Conservation (phyloP, 92 coral and sea anemone genomes). For the Phenganax stokvisi region DNA sequence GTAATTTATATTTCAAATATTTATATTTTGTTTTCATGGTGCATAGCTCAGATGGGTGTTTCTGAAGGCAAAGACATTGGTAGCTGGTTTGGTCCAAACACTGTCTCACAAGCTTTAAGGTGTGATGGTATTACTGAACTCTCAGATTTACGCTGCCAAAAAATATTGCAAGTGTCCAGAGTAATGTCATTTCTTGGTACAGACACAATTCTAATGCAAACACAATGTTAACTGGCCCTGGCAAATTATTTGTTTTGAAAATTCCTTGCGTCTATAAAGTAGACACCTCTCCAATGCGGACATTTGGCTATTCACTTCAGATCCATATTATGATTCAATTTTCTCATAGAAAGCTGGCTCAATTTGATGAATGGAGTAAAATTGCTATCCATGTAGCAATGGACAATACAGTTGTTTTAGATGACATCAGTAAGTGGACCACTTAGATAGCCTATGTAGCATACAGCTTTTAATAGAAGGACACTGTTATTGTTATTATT, state of each 20-base stretch:
- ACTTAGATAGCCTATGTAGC: not conserved
- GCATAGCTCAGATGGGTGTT: slow-evolving; percentile 93
- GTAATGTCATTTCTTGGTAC: not conserved
- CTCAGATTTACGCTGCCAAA: no score
- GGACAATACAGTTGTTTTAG: slow-evolving; percentile 89
- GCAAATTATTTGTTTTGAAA: no score
- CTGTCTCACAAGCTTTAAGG: slow-evolving; percentile 93
- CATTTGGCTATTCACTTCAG: no score
- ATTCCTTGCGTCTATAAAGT: no score
- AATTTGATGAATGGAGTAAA: slow-evolving; percentile 94
- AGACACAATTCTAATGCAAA: not conserved
- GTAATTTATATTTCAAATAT: not conserved
- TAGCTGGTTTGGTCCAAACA: slow-evolving; percentile 98
- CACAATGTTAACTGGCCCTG: not conserved
- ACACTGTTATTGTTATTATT: not conserved
- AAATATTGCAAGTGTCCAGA: no score
- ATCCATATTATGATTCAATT: not conserved
- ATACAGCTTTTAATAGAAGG: not conserved
- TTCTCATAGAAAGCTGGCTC: slow-evolving; percentile 61
- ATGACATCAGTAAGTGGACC: slow-evolving; percentile 77
- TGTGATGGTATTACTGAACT: slow-evolving; percentile 25
- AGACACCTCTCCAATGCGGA: no score
- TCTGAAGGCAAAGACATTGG: slow-evolving; percentile 96
- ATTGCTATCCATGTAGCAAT: slow-evolving; percentile 88
- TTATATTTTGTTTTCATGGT: slow-evolving; percentile 1